A percentile compares a stretch with the other conserved stretches of the same genome.
Conservation (phyloP, 2,888 invertebrate genomes). For the Thymelicus lineola region DNA sequence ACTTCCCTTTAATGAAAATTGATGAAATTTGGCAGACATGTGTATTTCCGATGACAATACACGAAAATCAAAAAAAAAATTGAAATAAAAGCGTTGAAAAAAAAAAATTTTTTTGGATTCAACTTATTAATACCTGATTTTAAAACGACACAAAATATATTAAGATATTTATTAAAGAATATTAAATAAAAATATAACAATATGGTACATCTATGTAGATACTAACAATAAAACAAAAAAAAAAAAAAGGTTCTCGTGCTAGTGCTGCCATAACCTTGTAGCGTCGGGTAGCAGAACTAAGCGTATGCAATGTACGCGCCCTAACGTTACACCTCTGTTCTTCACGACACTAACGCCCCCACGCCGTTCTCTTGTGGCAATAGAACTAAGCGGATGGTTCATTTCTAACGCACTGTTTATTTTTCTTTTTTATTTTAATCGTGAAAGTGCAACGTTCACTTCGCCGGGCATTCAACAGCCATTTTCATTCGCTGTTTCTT, state of each 20-base stretch:
- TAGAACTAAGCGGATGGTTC: conserved; percentile 70
- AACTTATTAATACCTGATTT: no score
- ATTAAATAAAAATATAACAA: neutral
- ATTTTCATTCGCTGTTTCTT: conserved; percentile 74
- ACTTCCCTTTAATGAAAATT: no score
- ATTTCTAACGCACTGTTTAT: conserved; percentile 69
- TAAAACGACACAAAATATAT: no score
- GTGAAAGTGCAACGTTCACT: conserved; percentile 83
- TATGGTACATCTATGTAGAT: neutral
- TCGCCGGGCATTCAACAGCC: conserved; percentile 75
- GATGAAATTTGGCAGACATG: no score
- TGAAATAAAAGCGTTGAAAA: no score
- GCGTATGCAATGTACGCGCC: conserved; percentile 35
- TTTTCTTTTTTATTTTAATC: conserved; percentile 76
- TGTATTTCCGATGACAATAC: no score
- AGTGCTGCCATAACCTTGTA: conserved; percentile 63
- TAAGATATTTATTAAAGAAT: no score
- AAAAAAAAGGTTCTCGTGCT: conserved; percentile 13
- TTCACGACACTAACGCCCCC: conserved; percentile 60
- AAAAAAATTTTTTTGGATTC: no score
- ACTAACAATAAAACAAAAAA: conserved; percentile 18
- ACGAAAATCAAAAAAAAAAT: no score
- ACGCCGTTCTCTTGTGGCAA: conserved; percentile 51
- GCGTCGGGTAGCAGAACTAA: conserved; percentile 81
- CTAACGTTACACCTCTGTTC: conserved; percentile 33